These are phyloP conservation scores for Amazona vittata DNA, from an alignment of 2,113 vertebrate genomes.

Conservation along the genomic window DNA sequence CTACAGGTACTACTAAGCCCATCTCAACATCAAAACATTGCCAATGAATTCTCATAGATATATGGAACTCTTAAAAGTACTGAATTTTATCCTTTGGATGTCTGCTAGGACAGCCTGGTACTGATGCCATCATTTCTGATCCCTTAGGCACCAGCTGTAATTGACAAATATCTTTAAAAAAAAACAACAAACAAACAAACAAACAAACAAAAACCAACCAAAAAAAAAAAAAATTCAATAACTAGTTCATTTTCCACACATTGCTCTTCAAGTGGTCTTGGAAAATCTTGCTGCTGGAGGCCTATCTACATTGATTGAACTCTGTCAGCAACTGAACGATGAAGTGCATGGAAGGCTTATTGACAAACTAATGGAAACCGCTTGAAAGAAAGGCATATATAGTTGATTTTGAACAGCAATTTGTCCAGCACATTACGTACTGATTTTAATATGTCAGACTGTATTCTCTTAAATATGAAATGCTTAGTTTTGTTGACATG, in stretches of 20 bases:
- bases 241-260: background rate
- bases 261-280: background rate
- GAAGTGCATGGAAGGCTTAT: background rate
- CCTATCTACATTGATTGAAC: background rate
- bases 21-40: background rate
- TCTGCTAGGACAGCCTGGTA: background rate
- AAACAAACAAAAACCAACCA: too few relatives aligned
- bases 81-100: background rate
- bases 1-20: background rate
- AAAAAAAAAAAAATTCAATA: background rate
- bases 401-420: background rate
- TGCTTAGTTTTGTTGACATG: background rate
- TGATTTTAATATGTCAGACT: background rate
- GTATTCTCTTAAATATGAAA: background rate
- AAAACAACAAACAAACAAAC: background rate
- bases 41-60: background rate
- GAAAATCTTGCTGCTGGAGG: background rate
- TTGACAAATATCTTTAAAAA: background rate
- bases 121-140: background rate
- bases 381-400: background rate
- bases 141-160: background rate
- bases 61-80: background rate
- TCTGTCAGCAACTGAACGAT: background rate
- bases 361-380: background rate
- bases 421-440: background rate